A percentile compares a stretch with the other conserved stretches of the same genome.
These are phyloP conservation scores for Artibeus lituratus DNA, from an alignment of 2,797 vertebrate genomes.

Conservation along the genomic window DNA sequence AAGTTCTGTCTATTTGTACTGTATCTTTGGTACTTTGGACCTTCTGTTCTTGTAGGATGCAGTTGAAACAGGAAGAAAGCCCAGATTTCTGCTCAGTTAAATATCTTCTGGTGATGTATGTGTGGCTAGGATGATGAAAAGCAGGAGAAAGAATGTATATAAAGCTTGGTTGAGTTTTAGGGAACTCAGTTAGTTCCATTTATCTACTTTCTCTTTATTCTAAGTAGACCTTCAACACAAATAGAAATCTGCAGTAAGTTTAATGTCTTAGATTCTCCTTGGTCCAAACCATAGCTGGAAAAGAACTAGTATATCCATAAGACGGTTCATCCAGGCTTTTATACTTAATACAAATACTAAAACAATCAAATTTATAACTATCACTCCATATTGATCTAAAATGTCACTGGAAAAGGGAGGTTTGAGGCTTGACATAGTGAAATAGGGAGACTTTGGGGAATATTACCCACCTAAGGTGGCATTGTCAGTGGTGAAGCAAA, in stretches of 20 bases:
- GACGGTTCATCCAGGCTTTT: conserved; percentile 1
- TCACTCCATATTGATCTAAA: not conserved
- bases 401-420: not conserved
- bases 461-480: not conserved
- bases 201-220: not conserved
- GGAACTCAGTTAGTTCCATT: not conserved
- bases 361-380: not conserved
- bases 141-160: not conserved
- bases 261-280: not conserved
- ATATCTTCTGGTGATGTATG: not conserved
- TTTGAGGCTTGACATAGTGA: not conserved
- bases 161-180: not conserved
- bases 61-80: conserved; percentile 13
- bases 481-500: not conserved
- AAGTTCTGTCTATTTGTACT: not conserved
- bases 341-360: not conserved
- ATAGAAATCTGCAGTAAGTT: not conserved
- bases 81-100: not conserved
- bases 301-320: not conserved
- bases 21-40: conserved; percentile 4
- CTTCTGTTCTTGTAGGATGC: not conserved
- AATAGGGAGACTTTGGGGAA: not conserved
- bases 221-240: not conserved
- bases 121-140: not conserved
- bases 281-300: not conserved